Evolutionary conservation across 2,113 vertebrate species (phyloP).

Genomic region (Percina caprodes): DNA sequence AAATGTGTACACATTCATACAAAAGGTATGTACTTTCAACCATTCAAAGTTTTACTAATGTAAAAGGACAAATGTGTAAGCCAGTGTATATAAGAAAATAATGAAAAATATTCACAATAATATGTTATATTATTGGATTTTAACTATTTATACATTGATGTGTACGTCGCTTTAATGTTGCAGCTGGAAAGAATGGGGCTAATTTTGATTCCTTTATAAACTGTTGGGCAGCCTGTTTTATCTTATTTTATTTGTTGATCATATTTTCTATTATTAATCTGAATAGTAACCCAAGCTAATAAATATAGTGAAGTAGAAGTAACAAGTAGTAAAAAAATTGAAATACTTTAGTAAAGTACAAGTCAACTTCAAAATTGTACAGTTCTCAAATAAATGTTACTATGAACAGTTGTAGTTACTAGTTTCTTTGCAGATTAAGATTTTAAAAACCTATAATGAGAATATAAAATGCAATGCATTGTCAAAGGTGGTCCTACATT

Average conservation of each 20-base stretch:
- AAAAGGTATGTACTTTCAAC: no score
- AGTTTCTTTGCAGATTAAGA: neutral
- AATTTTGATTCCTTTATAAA: neutral
- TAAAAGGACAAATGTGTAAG: neutral
- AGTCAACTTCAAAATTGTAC: no score
- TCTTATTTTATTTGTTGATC: neutral
- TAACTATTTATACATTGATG: neutral
- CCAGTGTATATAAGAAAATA: neutral
- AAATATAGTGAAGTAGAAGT: no score
- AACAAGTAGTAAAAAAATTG: no score
- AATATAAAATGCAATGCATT: no score
- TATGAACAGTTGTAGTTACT: neutral
- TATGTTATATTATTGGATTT: neutral
- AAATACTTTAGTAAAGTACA: no score
- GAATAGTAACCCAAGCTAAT: no score
- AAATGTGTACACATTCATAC: no score
- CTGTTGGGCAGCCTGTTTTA: neutral
- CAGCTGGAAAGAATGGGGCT: neutral
- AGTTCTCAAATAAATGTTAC: neutral
- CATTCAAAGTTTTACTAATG: no score
- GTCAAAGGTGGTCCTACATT: neutral
- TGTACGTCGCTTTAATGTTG: neutral
- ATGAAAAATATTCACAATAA: neutral
- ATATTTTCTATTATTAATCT: no score
- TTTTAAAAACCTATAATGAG: neutral